Conservation (phyloP, 2,888 invertebrate genomes). For the Pachymerium ferrugineum region DNA sequence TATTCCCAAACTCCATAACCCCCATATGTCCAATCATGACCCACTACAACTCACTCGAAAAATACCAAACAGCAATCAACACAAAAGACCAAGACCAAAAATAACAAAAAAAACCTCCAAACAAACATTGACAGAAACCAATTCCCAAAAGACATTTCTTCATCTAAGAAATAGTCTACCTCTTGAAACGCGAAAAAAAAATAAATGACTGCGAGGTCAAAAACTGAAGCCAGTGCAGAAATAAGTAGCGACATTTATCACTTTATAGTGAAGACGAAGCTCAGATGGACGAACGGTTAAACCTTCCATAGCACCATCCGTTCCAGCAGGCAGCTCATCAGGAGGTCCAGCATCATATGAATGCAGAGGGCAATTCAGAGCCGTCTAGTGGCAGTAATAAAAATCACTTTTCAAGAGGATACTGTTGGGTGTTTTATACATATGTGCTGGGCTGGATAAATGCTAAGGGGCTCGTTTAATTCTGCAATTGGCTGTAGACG, state of each 20-base stretch:
- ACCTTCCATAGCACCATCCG: not conserved
- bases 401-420: not conserved
- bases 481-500: not conserved
- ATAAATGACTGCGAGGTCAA: not conserved
- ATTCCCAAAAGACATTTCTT: too few species aligned
- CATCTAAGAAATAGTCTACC: too few species aligned
- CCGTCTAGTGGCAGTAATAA: not conserved
- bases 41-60: too few species aligned
- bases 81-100: too few species aligned
- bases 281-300: not conserved
- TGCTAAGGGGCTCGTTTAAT: too few species aligned
- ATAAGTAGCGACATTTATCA: not conserved
- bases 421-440: too few species aligned
- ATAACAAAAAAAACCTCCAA: too few species aligned
- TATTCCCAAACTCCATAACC: too few species aligned
- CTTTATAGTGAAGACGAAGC: not conserved
- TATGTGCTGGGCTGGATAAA: too few species aligned
- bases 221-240: not conserved
- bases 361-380: not conserved
- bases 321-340: not conserved
- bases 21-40: too few species aligned
- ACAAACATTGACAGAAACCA: too few species aligned
- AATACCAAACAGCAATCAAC: too few species aligned
- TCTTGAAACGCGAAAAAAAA: not conserved
- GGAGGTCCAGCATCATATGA: not conserved